Evolutionary conservation across 2,113 vertebrate genomes (phyloP).

Genomic region (Macaca fascicularis): DNA sequence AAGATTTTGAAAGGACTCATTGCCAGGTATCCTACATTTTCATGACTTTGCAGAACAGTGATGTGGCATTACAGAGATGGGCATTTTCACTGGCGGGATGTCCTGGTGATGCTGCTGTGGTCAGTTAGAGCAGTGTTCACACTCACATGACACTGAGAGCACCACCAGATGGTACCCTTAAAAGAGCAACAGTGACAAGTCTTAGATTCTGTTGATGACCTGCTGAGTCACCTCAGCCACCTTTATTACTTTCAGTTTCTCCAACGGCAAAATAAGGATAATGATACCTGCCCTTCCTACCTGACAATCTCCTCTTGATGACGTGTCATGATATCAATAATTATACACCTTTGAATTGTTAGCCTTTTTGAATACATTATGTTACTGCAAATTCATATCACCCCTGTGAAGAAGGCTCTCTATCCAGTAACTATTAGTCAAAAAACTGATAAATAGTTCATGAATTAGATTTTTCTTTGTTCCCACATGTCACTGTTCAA

Average conservation of each 20-base stretch:
- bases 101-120: not conserved
- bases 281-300: not conserved
- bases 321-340: not conserved
- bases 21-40: not conserved
- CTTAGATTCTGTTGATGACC: not conserved
- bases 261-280: not conserved
- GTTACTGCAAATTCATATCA: not conserved
- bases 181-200: not conserved
- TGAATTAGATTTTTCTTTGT: slow-evolving; percentile 40
- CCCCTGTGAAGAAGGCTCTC: not conserved
- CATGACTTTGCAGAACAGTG: not conserved
- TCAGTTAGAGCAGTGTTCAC: not conserved
- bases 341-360: not conserved
- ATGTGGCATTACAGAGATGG: not conserved
- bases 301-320: not conserved
- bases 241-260: not conserved
- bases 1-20: not conserved
- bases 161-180: not conserved
- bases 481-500: not conserved
- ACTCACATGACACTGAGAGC: not conserved
- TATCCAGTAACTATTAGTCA: not conserved
- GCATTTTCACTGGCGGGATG: not conserved
- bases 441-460: slow-evolving; percentile 3
- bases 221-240: not conserved
- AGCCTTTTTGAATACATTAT: not conserved